A percentile compares a stretch with the other conserved stretches of the same genome.
Conservation (phyloP, 2,888 invertebrate genomes). For the Lepidocyrtinus sp. region DNA sequence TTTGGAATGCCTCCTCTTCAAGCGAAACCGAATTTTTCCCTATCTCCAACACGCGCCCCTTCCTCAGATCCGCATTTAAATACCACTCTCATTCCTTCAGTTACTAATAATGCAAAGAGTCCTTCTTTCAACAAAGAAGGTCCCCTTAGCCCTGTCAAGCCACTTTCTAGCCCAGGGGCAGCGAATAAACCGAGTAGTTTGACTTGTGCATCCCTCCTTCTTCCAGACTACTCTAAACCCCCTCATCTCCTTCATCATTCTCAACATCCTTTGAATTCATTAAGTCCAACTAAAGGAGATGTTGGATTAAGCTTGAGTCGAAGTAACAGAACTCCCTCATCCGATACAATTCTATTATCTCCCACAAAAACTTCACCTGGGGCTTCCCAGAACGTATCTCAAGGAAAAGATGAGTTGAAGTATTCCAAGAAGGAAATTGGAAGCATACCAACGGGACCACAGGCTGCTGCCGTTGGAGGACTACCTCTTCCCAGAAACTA, state of each 20-base stretch:
- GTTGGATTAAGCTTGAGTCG: slow-evolving; percentile 42
- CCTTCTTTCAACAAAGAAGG: slow-evolving; percentile 46
- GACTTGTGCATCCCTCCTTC: slow-evolving; percentile 59
- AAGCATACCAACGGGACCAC: slow-evolving; percentile 50
- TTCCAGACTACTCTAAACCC: slow-evolving; percentile 39
- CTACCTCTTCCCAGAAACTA: slow-evolving; percentile 50
- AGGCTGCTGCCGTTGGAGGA: slow-evolving; percentile 22
- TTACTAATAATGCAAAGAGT: slow-evolving; percentile 33
- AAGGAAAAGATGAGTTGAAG: slow-evolving; percentile 41
- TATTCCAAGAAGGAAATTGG: slow-evolving; percentile 55
- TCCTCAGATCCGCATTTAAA: not conserved
- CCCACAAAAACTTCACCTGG: slow-evolving; percentile 46
- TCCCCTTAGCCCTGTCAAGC: slow-evolving; percentile 48
- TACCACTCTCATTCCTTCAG: slow-evolving; percentile 22
- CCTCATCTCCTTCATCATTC: slow-evolving; percentile 40
- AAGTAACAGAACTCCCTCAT: slow-evolving; percentile 52
- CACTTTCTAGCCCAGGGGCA: slow-evolving; percentile 11
- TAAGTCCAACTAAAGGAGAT: slow-evolving; percentile 57
- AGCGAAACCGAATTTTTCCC: slow-evolving; percentile 58
- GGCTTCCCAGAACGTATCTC: slow-evolving; percentile 41
- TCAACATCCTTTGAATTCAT: slow-evolving; percentile 49
- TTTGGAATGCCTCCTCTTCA: slow-evolving; percentile 54
- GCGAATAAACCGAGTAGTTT: slow-evolving; percentile 44
- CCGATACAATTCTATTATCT: slow-evolving; percentile 47
- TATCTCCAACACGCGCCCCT: slow-evolving; percentile 46